phyloP scores from a whole-genome alignment of 1,140 invertebrate species.

The Pentalonia nigronervosa region DNA sequence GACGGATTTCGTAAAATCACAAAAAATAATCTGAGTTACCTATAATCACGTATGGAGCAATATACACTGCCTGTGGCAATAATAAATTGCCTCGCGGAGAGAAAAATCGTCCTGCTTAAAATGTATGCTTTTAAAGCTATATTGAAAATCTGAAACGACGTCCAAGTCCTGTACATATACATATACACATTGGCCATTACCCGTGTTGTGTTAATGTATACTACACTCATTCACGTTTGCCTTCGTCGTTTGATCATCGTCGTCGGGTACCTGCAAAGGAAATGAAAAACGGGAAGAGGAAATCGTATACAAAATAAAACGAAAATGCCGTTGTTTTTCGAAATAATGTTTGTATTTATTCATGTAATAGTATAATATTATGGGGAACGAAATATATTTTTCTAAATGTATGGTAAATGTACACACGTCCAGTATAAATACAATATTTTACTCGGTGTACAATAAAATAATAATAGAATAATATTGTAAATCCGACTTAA shows the following conservation, averaged over 20 bases:
- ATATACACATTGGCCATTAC: neutral
- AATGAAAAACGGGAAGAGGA: neutral
- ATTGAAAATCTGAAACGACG: neutral
- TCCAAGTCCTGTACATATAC: neutral
- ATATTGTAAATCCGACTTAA: constrained; percentile 3
- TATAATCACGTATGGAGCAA: neutral
- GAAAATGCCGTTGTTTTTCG: neutral
- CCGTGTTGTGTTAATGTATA: neutral
- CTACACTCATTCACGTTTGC: neutral
- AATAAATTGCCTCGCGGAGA: neutral
- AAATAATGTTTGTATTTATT: constrained; percentile 23
- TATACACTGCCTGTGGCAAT: neutral
- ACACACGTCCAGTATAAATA: neutral
- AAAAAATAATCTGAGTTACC: too few species aligned
- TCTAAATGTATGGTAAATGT: constrained; percentile 29
- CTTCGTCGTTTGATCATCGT: neutral
- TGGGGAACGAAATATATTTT: constrained; percentile 5
- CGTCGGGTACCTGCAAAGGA: neutral
- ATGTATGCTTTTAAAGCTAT: neutral
- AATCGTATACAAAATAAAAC: neutral
- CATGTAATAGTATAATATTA: constrained; percentile 13
- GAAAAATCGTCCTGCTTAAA: neutral
- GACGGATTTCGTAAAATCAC: too few species aligned
- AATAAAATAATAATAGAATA: neutral
- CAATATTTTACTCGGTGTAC: neutral